Evolutionary conservation across 1,140 invertebrate species (phyloP), one percentile per base, ranked within the genome.

Genomic region (Atta cephalotes): DNA sequence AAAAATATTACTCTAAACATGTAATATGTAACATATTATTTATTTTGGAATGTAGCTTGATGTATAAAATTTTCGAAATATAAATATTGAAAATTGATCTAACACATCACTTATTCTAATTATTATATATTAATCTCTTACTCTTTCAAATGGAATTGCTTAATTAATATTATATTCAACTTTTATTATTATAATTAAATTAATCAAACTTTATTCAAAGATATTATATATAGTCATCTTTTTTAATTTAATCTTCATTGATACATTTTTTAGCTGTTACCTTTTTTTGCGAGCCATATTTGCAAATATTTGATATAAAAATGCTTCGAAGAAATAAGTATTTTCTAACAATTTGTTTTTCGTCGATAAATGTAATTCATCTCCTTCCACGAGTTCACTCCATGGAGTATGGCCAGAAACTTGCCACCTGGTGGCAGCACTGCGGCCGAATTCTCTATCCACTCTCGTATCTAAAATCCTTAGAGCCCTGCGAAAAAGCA

Each of bases 241-340:
- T 58, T 58, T 58, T 21, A 68, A 39, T 63, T 53, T 31, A 45
- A 79, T 35, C 14, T 51, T 49, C 35, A 78, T 45, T 45, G 1
- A 31, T 58, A 53, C 9, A 56, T 28, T 60, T 85, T 14, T 49
- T 28, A 31, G 0, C 31, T 56, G 70, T 87, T 86, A 89, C 89
- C 80, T 87, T 66, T 89, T 90, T 72, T 86, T 90, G 3, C 53
- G 25, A 72, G 39, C 76, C 89, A 90, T 90, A 81, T 74, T 65
- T 39, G 21, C 65, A 6, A 39, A 0, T 56, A 21, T 21, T 21
- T 21, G 0, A 58, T 10, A 7, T 0, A 58, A 14, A 5, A 4
- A 1, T 72, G 2, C 2, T 74, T 56, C 31, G 18, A 16, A 16
- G 14, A 25, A 49, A 66, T 39, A 9, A 45, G 2, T 45, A 1